phyloP scores from a whole-genome alignment of 2,888 invertebrate genomes.

The Notodonta ziczac region DNA sequence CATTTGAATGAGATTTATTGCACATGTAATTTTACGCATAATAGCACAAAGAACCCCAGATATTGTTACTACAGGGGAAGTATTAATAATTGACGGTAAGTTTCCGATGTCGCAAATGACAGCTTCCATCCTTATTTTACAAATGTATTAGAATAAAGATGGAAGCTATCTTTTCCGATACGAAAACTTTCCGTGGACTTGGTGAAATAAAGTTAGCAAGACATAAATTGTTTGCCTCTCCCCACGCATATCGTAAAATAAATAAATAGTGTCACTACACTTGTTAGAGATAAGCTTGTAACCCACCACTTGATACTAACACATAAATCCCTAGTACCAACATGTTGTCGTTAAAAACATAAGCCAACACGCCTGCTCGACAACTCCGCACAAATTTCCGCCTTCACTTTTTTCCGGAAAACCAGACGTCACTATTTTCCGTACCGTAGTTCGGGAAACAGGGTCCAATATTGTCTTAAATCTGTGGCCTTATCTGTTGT shows the following conservation, averaged over 20 bases:
- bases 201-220: no score
- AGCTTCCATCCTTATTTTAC: no score
- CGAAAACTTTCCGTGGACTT: no score
- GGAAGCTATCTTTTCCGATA: no score
- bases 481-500: slow-evolving; percentile 70
- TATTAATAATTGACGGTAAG: no score
- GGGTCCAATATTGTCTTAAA: slow-evolving; percentile 42
- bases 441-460: slow-evolving; percentile 37
- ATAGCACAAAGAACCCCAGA: no score
- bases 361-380: not conserved
- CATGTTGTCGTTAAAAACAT: not conserved
- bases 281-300: not conserved
- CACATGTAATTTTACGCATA: not conserved
- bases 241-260: not conserved
- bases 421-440: slow-evolving; percentile 35
- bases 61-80: no score
- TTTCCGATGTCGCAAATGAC: no score
- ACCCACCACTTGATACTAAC: not conserved
- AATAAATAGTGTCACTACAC: not conserved
- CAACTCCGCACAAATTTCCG: not conserved
- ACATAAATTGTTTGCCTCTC: not conserved
- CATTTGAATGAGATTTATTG: slow-evolving; percentile 20
- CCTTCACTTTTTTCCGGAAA: slow-evolving; percentile 22
- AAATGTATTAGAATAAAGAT: no score
- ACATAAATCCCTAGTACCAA: not conserved